Percentiles rank a stretch among this genome's conserved stretches.
Conservation (phyloP, 1,140 invertebrate genomes). For the Lasioglossum baleicum region DNA sequence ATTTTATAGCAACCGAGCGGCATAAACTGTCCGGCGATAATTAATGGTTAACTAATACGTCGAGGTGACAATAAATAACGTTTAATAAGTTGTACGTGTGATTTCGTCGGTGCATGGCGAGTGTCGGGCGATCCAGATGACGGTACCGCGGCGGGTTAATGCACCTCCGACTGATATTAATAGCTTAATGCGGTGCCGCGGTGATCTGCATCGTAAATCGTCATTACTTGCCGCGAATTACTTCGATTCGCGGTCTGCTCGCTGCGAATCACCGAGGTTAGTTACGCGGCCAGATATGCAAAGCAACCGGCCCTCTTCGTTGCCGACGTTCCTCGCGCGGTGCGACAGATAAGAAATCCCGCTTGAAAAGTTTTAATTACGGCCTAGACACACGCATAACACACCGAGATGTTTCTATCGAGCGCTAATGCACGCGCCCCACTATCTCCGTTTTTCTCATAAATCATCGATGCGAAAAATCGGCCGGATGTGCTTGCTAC, state of each 20-base stretch:
- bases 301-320: constrained; percentile 11
- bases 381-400: neutral
- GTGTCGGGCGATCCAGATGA: neutral
- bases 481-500: too few relatives aligned
- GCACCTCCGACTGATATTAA: constrained; percentile 28
- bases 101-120: neutral
- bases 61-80: constrained; percentile 15
- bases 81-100: constrained; percentile 20
- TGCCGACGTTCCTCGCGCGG: neutral
- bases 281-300: constrained; percentile 26
- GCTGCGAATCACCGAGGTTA: constrained; percentile 3
- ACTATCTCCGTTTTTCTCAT: too few relatives aligned
- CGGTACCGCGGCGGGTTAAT: neutral
- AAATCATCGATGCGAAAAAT: too few relatives aligned
- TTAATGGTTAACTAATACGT: constrained; percentile 12
- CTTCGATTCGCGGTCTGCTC: constrained; percentile 18
- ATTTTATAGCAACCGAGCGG: too few relatives aligned
- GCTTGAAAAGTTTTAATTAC: constrained; percentile 36
- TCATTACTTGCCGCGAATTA: constrained; percentile 35
- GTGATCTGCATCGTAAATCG: constrained; percentile 29
- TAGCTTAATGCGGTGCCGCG: constrained; percentile 23
- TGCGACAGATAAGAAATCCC: neutral
- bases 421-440: too few relatives aligned
- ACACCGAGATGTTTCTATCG: neutral
- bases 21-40: too few relatives aligned